Evolutionary conservation across 2,888 invertebrate species (phyloP), one percentile per base, ranked within the genome.

Genomic region (Idaea biselata): DNA sequence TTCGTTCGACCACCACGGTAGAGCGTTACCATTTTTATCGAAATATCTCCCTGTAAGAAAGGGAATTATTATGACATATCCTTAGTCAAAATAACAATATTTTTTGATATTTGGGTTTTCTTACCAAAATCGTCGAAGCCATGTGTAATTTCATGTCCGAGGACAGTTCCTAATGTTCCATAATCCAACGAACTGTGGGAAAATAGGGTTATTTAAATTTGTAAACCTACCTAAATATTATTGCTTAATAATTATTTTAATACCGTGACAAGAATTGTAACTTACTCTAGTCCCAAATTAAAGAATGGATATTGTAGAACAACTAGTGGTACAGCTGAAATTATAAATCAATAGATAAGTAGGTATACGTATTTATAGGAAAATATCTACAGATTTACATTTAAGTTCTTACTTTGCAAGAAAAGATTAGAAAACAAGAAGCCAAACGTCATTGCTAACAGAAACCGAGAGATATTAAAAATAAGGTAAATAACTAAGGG

Each of bases 1-100:
- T 57, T 91, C 88, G 72, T 96, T 95, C 1, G 95, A 95, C 98
- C 98, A 98, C 98, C 98, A 98, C 66, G 97, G 96, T n/a, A 95
- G 87, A 75, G 97, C 92, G 85, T 97, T 97, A 14, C 98, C 98
- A 71, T 95, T 93, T 77, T 95, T 96, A 81, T 98, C 97, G 76
- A 96, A 98, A 77, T 96, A 95, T 59, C 97, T 94, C 16, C 98
- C 97, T 94, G 77, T 54, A 78, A 73, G 62, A 44, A 56, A 18
- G 14, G 14, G 0, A 18, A 56, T 17, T 55, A 16, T 14, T 6
- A 18, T 16, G 16, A 16, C 11, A 44, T 32, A 14, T 25, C 1
- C 25, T n/a, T 16, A 17, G 14, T 1, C 8, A 32, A 60, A 6
- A 31, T 14, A 58, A 8, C 11, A 59, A 44, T 44, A 14, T 44